These are phyloP conservation scores for Netelia inedita DNA, from an alignment of 2,888 invertebrate species.

Conservation along the genomic window DNA sequence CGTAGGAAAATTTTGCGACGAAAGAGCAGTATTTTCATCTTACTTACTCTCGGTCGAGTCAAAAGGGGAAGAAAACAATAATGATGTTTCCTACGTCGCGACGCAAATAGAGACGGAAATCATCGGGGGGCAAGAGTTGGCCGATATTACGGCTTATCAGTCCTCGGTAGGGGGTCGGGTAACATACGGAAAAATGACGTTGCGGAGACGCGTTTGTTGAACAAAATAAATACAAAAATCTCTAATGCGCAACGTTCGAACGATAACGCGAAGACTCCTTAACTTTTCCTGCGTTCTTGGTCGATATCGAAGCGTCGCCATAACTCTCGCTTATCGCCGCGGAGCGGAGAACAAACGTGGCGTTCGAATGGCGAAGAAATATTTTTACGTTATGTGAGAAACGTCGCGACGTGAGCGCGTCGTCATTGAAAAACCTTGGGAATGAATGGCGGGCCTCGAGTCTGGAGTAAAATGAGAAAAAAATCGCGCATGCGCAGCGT, in stretches of 20 bases:
- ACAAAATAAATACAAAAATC: not conserved
- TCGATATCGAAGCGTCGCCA: slow-evolving; percentile 1
- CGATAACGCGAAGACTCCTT: slow-evolving; percentile 26
- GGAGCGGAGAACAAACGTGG: slow-evolving; percentile 7
- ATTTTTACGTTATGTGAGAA: slow-evolving; percentile 24
- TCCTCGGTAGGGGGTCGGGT: slow-evolving; percentile 32
- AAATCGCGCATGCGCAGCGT: not conserved
- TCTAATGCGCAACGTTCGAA: slow-evolving; percentile 2
- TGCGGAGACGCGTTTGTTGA: slow-evolving; percentile 26
- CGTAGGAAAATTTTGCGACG: too few species aligned
- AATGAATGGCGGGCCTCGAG: not conserved
- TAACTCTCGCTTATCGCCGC: slow-evolving; percentile 10
- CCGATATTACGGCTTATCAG: slow-evolving; percentile 24
- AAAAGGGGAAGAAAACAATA: not conserved
- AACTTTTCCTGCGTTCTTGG: slow-evolving; percentile 12
- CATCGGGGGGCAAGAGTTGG: slow-evolving; percentile 18
- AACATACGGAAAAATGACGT: not conserved
- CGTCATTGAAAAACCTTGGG: slow-evolving; percentile 7
- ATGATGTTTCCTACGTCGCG: not conserved
- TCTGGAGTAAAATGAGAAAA: not conserved
- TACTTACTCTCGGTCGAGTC: not conserved
- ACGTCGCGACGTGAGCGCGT: not conserved
- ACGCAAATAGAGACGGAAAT: slow-evolving; percentile 3
- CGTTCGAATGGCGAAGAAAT: slow-evolving; percentile 4
- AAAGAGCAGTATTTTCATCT: too few species aligned